Base-by-base conservation (phyloP, 2,113 vertebrate species). In the Holacanthus passer region DNA sequence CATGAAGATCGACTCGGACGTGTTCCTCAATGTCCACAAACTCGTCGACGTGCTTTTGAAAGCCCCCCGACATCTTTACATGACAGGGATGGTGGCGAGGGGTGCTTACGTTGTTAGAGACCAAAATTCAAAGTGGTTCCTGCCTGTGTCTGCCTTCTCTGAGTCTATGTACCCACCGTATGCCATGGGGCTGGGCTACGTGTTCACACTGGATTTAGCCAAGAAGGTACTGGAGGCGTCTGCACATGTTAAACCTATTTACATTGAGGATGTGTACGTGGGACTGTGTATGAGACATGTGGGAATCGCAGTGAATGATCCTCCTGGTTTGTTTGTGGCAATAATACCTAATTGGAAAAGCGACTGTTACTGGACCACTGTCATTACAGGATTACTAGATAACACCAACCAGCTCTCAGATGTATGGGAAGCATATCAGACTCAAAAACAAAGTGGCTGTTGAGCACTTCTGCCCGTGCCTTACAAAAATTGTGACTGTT, bases 1-100 rank as follows among this genome's bases (percentile, higher is more conserved):
- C 76, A 48, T 96, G 87, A 94, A 95, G 73, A 69, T 93, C 0
- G 96, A 96, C 75, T 20, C 58, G 0, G 95, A 96, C 66, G 74
- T 93, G 11, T 97, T 96, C 86, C 91, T 94, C 10, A 96, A 95
- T 50, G 43, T 95, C 67, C 80, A 5, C 4, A 91, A 90, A 31
- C 81, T 94, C 4, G 35, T 69, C 0, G 0, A 6, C 7, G 55
- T 90, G 83, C 83, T 92, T 20, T 3, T 70, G 48, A 66, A 62
- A n/a, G 85, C 83, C 9, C 88, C 85, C 4, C 43, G 0, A n/a
- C 22, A 35, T 9, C 47, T 37, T n/a, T 93, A 85, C 82, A 43
- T 91, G 77, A 90, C 87, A 4, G 91, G 91, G 8, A 0, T 7
- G 1, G 43, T 91, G 50, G 12, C 0, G 2, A 55, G 58, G 31